Percentiles rank a stretch among this genome's conserved stretches.
phyloP scores from a whole-genome alignment of 2,888 invertebrate genomes.

The Acrocera orbiculus region DNA sequence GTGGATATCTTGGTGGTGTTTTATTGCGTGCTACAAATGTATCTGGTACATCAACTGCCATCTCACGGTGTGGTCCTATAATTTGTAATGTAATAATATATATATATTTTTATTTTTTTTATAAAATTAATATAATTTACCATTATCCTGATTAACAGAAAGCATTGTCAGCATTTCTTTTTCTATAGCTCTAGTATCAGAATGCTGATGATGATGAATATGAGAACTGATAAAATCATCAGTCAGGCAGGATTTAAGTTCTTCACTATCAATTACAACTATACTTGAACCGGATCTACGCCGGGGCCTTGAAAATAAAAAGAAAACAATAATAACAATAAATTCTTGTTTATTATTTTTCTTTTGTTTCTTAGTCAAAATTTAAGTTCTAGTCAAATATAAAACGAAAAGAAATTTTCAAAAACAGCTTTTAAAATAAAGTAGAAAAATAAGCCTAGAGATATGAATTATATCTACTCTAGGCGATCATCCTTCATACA shows the following conservation, averaged over 20 bases:
- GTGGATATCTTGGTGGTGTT: slow-evolving; percentile 79
- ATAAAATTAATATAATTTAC: slow-evolving; percentile 23
- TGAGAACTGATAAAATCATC: slow-evolving; percentile 36
- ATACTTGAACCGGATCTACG: slow-evolving; percentile 65
- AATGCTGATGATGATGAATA: slow-evolving; percentile 34
- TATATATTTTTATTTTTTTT: neutral
- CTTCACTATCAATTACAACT: slow-evolving; percentile 60
- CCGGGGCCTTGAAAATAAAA: slow-evolving; percentile 43
- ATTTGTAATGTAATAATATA: slow-evolving; percentile 11
- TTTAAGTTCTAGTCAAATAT: too few species aligned
- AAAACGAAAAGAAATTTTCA: too few species aligned
- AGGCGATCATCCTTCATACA: too few species aligned
- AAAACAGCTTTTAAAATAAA: too few species aligned
- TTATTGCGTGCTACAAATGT: slow-evolving; percentile 80
- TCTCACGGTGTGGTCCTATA: slow-evolving; percentile 84
- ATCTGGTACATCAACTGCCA: slow-evolving; percentile 97
- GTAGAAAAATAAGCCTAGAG: too few species aligned
- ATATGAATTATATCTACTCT: too few species aligned
- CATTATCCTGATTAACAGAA: slow-evolving; percentile 43
- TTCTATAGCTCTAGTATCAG: slow-evolving; percentile 33
- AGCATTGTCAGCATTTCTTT: slow-evolving; percentile 65
- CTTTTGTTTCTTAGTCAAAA: too few species aligned
- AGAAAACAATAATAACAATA: neutral
- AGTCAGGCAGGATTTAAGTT: slow-evolving; percentile 38
- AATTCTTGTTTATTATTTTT: too few species aligned